Conservation (phyloP, 2,113 vertebrate species). For the Castor canadensis region DNA sequence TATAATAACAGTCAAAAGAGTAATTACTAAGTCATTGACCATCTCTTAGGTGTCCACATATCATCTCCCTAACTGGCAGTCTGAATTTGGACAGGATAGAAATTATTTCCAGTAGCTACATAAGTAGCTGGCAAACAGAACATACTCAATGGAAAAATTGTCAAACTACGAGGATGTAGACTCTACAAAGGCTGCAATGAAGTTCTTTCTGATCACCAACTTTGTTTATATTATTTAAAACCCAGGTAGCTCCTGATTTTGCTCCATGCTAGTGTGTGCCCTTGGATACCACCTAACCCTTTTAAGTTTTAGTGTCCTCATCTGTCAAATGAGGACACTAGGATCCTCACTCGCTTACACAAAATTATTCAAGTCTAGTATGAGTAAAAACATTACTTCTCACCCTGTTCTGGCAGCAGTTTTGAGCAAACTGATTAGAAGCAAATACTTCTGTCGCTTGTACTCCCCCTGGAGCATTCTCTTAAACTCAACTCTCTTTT, state of each 20-base stretch:
- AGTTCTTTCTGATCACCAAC: background rate
- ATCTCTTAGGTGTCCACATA: background rate
- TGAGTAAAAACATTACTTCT: background rate
- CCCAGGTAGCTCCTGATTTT: background rate
- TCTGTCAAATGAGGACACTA: background rate
- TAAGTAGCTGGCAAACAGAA: constrained; percentile 29
- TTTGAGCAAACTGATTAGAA: background rate
- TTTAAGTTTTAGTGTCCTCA: background rate
- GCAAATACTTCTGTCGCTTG: background rate
- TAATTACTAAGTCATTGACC: background rate
- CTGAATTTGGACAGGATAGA: background rate
- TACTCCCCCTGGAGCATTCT: background rate
- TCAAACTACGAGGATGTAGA: background rate
- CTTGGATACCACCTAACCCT: no score
- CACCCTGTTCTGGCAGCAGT: background rate
- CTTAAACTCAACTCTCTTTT: background rate
- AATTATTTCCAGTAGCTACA: background rate
- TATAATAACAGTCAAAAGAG: background rate
- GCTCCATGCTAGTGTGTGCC: background rate
- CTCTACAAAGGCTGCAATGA: constrained; percentile 43
- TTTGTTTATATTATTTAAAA: constrained; percentile 43
- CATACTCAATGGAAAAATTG: background rate
- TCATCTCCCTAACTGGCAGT: background rate
- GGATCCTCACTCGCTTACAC: no score
- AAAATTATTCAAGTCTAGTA: background rate